A percentile compares a stretch with the other conserved stretches of the same genome.
Conservation (phyloP, 2,888 invertebrate species). For the Encarsia formosa region DNA sequence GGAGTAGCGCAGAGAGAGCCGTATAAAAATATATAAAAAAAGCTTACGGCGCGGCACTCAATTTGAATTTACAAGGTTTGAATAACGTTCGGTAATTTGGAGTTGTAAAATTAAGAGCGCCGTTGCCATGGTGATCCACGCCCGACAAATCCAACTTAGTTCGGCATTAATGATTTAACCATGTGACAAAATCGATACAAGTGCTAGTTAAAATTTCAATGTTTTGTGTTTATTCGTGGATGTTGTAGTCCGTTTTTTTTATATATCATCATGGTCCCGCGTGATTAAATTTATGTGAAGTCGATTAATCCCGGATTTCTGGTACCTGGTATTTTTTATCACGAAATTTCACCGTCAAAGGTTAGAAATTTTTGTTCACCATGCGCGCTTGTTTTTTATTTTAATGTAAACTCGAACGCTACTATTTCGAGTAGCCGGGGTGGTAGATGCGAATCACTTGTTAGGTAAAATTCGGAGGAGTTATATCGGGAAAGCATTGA, state of each 20-base stretch:
- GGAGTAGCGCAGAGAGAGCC: no score
- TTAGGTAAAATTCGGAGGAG: slow-evolving; percentile 14
- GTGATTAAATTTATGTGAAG: slow-evolving; percentile 19
- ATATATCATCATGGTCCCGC: slow-evolving; percentile 1
- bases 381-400: no score
- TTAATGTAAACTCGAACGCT: no score
- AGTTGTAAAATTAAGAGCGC: slow-evolving; percentile 14
- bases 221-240: slow-evolving; percentile 34
- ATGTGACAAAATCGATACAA: slow-evolving; percentile 46
- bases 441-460: no score
- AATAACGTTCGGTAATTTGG: no score
- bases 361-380: no score
- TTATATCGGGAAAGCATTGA: slow-evolving; percentile 33
- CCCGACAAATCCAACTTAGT: slow-evolving; percentile 30
- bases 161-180: slow-evolving; percentile 38
- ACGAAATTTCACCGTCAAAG: neutral
- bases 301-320: neutral
- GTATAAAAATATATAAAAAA: no score
- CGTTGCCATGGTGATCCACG: slow-evolving; percentile 23
- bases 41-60: no score
- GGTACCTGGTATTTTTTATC: neutral
- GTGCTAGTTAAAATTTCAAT: slow-evolving; percentile 40
- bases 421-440: no score
- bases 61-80: no score
- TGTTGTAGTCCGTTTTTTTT: slow-evolving; percentile 30